phyloP scores from a whole-genome alignment of 2,888 invertebrate genomes.

The Sarcophaga caerulescens region DNA sequence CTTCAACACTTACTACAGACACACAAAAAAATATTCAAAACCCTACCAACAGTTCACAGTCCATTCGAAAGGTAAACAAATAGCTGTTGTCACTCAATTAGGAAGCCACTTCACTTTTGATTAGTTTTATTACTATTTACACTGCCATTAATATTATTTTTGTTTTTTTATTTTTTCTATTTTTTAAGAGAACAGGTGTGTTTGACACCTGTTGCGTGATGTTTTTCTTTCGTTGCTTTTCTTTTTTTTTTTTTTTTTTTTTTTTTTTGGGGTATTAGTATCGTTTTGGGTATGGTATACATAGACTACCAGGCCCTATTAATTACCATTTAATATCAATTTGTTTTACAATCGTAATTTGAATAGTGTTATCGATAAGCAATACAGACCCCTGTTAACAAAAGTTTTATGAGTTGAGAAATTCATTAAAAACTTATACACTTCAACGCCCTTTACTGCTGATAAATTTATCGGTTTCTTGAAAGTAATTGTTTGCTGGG shows the following conservation, averaged over 20 bases:
- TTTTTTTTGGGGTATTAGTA: too few species aligned
- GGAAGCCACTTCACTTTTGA: neutral
- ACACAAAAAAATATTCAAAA: too few species aligned
- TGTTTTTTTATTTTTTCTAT: neutral
- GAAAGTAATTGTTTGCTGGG: too few species aligned
- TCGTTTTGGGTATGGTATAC: neutral
- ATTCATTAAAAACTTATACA: too few species aligned
- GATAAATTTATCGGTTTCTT: too few species aligned
- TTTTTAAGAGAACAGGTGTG: neutral
- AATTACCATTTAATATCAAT: neutral
- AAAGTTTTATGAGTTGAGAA: too few species aligned
- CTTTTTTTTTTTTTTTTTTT: too few species aligned
- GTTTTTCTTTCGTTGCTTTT: neutral
- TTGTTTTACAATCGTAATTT: neutral
- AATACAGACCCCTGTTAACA: too few species aligned
- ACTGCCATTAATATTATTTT: neutral
- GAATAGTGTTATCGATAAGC: too few species aligned
- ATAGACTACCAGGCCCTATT: neutral
- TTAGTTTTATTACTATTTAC: neutral
- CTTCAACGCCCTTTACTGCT: too few species aligned
- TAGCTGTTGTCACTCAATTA: neutral
- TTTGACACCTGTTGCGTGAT: neutral
- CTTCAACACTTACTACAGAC: neutral
- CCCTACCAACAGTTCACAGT: neutral
- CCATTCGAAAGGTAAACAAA: neutral